These are phyloP conservation scores for Crotalus horridus DNA, from an alignment of 2,113 vertebrate species.

Conservation along the genomic window DNA sequence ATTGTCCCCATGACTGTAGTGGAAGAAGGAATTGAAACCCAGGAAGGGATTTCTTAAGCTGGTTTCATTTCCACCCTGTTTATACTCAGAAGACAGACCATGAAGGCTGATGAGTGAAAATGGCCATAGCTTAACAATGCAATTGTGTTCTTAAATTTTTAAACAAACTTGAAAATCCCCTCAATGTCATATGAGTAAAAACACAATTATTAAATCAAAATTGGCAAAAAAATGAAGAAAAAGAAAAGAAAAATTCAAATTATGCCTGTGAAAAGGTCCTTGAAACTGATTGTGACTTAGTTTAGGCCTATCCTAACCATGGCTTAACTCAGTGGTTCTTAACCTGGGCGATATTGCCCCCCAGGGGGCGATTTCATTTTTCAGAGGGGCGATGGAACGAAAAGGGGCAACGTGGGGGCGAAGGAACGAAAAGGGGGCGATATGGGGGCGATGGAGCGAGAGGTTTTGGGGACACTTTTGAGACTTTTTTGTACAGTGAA, in stretches of 20 bases:
- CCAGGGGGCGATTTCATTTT: too few relatives aligned
- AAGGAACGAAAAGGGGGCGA: too few relatives aligned
- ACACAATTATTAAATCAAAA: background rate
- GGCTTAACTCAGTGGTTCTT: background rate
- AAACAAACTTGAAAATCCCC: background rate
- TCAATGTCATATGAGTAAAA: background rate
- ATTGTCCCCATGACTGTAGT: background rate
- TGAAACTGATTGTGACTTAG: too few relatives aligned
- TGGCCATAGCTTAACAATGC: background rate
- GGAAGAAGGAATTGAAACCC: background rate
- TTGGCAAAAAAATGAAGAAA: too few relatives aligned
- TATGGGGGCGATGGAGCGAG: too few relatives aligned
- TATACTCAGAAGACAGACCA: background rate
- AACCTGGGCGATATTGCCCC: too few relatives aligned
- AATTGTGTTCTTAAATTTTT: background rate
- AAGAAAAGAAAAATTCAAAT: too few relatives aligned
- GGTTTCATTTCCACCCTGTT: background rate
- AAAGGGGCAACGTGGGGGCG: too few relatives aligned
- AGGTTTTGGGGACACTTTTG: too few relatives aligned
- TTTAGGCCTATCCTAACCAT: background rate
- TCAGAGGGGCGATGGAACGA: too few relatives aligned
- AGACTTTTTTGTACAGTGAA: too few relatives aligned
- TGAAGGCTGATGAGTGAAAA: background rate
- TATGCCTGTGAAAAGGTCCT: too few relatives aligned
- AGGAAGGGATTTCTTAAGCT: background rate